These are phyloP conservation scores for Channa argus DNA, from an alignment of 2,113 vertebrate species.

Conservation along the genomic window DNA sequence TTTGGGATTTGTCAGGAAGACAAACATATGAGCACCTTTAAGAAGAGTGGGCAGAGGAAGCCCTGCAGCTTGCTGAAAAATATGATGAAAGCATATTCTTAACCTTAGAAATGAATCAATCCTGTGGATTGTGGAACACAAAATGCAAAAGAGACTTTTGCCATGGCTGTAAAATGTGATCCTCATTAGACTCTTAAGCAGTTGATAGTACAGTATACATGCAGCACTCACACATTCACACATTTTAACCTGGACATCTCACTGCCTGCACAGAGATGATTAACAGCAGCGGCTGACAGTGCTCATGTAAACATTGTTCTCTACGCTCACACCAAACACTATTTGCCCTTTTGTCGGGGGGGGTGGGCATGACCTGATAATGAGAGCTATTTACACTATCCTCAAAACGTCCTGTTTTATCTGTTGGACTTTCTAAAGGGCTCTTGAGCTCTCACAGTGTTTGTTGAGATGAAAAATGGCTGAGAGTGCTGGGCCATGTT, in stretches of 20 bases:
- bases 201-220: neutral
- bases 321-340: conserved; percentile 14
- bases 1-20: too few species aligned
- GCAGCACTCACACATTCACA: neutral
- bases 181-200: neutral
- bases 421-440: conserved; percentile 34
- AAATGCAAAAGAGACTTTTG: too few species aligned
- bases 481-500: conserved; percentile 23
- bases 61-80: too few species aligned
- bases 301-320: conserved; percentile 47
- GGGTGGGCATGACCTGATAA: conserved; percentile 18
- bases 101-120: too few species aligned
- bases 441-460: conserved; percentile 53
- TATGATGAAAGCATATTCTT: too few species aligned
- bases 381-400: conserved; percentile 52
- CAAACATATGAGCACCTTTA: too few species aligned
- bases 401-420: conserved; percentile 61
- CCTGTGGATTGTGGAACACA: too few species aligned
- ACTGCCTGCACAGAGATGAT: neutral
- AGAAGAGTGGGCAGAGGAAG: too few species aligned
- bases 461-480: conserved; percentile 55
- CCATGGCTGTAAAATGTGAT: too few species aligned
- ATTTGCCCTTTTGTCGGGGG: conserved; percentile 44
- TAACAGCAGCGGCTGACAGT: conserved; percentile 23
- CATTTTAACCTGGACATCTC: neutral